These are phyloP conservation scores for Hybos culiciformis DNA, from an alignment of 2,888 invertebrate genomes.

Conservation along the genomic window DNA sequence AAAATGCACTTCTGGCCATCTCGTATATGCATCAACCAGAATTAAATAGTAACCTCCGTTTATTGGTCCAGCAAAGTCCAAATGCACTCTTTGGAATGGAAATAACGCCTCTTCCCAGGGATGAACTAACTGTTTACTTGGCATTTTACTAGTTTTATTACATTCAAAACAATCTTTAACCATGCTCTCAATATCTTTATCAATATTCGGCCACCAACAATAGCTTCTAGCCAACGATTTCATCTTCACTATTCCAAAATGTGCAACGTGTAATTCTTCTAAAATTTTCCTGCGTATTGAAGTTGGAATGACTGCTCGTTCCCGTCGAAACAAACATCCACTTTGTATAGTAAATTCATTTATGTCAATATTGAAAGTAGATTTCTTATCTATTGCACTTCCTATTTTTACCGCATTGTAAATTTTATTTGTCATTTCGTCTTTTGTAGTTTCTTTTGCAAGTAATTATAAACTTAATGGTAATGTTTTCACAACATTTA, in stretches of 20 bases:
- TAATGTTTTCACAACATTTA: conserved; percentile 1
- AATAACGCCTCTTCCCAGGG: conserved; percentile 9
- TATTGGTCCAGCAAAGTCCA: conserved; percentile 13
- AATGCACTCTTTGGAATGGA: conserved; percentile 15
- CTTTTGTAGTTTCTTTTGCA: neutral
- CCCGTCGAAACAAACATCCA: conserved; percentile 10
- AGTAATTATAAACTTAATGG: conserved; percentile 1
- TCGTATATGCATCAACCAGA: conserved; percentile 30
- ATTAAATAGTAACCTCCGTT: conserved; percentile 19
- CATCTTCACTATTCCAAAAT: conserved; percentile 11
- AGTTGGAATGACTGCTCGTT: conserved; percentile 13
- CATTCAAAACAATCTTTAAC: conserved; percentile 9
- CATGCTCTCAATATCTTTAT: conserved; percentile 14
- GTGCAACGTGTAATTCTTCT: conserved; percentile 12
- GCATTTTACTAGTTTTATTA: conserved; percentile 2
- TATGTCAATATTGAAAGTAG: neutral
- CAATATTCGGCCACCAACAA: conserved; percentile 16
- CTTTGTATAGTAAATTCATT: conserved; percentile 4
- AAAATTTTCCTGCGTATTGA: conserved; percentile 11
- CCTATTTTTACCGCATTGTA: conserved; percentile 1
- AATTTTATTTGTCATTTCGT: neutral
- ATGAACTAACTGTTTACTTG: conserved; percentile 5
- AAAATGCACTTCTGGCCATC: conserved; percentile 30
- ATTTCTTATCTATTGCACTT: conserved; percentile 1
- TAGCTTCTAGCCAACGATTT: conserved; percentile 14